Evolutionary conservation across 1,140 invertebrate species (phyloP), one percentile per base, ranked within the genome.

Genomic region (Drosophila ambigua): DNA sequence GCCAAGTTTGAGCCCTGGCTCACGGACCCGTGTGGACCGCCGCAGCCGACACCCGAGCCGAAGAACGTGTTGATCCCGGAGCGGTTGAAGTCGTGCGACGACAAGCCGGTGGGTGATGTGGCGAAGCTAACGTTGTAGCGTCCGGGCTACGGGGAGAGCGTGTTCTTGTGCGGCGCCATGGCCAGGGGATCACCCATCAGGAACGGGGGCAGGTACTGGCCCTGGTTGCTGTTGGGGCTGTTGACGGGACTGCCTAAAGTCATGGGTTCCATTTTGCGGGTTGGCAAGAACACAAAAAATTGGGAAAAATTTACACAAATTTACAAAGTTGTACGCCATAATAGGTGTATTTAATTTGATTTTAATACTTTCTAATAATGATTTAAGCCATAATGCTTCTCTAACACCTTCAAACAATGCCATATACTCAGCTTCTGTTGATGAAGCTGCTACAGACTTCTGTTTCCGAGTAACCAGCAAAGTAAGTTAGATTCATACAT

Each of bases 171-270:
- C 41, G 94, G 93, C 16, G 94, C 93, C 7, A 93, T 91, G 8
- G 93, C 93, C 66, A 93, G 93, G 50, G 93, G 93, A 90, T 97
- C 96, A 57, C 96, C 97, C 79, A 97, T 94, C 13, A 98, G 93
- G 92, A 96, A 98, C 72, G 95, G 94, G n/a, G 97, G 97, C 80
- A 98, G 93, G 92, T 95, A 97, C n/a, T 93, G 92, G 72, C 92
- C 93, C 46, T 80, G 76, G 50, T 93, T 94, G 31, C 49, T 79
- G 59, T 49, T 53, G 8, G 94, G 93, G 80, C 94, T 93, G 55
- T 92, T 92, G 6, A 94, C 93, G 1, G 96, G 96, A 75, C 95
- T 96, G 72, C 96, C 96, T 61, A 97, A 93, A 45, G 94, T 94
- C 96, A 97, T 97, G 48, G 96, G 96, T 91, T 97, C 96, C 96